Base-by-base conservation (phyloP, 2,797 vertebrate genomes). In the Microctenopoma lineatum region DNA sequence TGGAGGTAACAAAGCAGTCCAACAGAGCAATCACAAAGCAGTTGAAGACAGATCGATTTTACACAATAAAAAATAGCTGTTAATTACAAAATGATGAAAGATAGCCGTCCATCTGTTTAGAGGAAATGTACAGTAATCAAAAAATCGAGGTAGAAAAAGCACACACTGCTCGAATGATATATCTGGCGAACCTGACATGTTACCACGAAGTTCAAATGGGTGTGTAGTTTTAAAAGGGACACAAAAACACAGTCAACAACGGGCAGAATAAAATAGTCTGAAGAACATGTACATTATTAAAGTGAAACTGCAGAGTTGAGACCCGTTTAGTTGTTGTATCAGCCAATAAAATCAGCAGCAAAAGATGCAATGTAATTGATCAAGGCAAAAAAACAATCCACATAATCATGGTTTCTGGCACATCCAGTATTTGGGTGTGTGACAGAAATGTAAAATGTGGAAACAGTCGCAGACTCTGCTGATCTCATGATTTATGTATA, bases 91-190 rank as follows among this genome's bases (percentile, higher is more conserved):
- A 88, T 54, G 66, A 81, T 79, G 45, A 62, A 66, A 79, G 41
- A 80, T 71, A 73, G 66, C 60, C 13, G 67, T 59, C 77, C 59
- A 59, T 75, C 74, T 81, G 66, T 87, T 79, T 25, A 47, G 59
- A 80, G 48, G 27, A 81, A 80, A 83, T 77, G 54, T 82, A 84
- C 79, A 82, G 67, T 85, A 68, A 76, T 41, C 4, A 77, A 84
- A 90, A 87, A 90, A 80, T 85, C 61, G 88, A 94, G 92, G 92
- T 93, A 93, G 93, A 93, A 89, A 92, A 90, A 88, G 78, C 79
- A 81, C 84, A 88, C 67, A 77, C 70, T 82, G 82, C 74, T 88
- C 26, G 11, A 77, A 64, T 76, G 72, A 78, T 82, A 71, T 60
- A 55, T 87, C 51, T 84, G 78, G 88, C 74, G 73, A 13, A 26